phyloP scores from a whole-genome alignment of 1,140 invertebrate species.

The Leptopilina boulardi region DNA sequence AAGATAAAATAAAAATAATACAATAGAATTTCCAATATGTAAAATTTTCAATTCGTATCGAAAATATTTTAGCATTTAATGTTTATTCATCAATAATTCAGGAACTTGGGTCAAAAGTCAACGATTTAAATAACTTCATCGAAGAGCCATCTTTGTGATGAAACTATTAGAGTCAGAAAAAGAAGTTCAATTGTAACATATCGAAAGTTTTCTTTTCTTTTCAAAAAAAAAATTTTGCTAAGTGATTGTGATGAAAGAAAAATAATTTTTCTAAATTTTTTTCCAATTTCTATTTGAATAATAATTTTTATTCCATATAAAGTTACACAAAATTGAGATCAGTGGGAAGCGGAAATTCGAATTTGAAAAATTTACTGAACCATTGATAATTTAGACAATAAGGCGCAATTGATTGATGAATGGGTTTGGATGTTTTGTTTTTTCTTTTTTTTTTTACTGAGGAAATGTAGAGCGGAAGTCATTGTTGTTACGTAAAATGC shows the following conservation, averaged over 20 bases:
- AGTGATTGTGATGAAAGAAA: no score
- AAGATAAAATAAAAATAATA: not conserved
- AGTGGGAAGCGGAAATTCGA: not conserved
- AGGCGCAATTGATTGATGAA: constrained; percentile 11
- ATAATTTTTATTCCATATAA: no score
- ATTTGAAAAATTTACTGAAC: constrained; percentile 12
- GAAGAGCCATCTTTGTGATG: not conserved
- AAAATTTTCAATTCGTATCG: not conserved
- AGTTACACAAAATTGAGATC: not conserved
- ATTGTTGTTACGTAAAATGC: constrained; percentile 32
- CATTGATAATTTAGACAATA: constrained; percentile 7
- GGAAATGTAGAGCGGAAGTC: constrained; percentile 22
- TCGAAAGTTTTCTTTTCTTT: no score
- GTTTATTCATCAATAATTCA: not conserved
- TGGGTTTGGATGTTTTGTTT: not conserved
- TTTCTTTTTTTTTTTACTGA: not conserved
- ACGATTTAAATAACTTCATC: not conserved
- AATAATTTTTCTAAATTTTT: not conserved
- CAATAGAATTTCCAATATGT: not conserved
- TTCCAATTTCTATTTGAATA: not conserved
- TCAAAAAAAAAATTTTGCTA: no score
- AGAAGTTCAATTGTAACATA: not conserved
- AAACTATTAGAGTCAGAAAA: not conserved
- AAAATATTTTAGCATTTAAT: constrained; percentile 2
- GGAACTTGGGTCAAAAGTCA: not conserved